Evolutionary conservation across 2,888 invertebrate species (phyloP).

Genomic region (Cryptophagus acutangulus): DNA sequence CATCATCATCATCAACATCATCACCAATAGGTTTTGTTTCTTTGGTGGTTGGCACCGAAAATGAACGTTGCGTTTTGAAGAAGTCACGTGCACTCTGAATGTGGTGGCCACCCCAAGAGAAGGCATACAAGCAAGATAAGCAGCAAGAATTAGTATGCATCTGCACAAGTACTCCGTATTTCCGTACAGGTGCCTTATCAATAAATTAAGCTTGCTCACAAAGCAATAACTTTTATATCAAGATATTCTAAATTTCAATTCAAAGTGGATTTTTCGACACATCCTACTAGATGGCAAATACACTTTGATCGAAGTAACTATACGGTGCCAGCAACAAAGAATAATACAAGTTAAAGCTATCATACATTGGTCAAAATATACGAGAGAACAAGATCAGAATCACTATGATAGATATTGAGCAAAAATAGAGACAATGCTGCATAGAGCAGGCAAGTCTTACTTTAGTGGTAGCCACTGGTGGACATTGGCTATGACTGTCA

Average conservation of each 20-base stretch:
- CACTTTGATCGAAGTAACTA: not conserved
- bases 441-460: constrained; percentile 32
- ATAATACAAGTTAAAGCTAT: not conserved
- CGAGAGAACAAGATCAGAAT: not conserved
- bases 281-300: too few relatives aligned
- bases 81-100: constrained; percentile 65
- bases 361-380: not conserved
- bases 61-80: constrained; percentile 88
- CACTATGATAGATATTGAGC: constrained; percentile 4
- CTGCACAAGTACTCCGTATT: constrained; percentile 36
- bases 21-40: constrained; percentile 55
- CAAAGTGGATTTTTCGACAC: too few relatives aligned
- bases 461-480: constrained; percentile 39
- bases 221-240: too few relatives aligned
- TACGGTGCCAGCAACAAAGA: constrained; percentile 2
- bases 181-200: too few relatives aligned
- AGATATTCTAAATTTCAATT: too few relatives aligned
- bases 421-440: constrained; percentile 8
- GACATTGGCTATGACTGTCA: constrained; percentile 39
- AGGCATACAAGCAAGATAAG: constrained; percentile 38
- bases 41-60: constrained; percentile 88
- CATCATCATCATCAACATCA: constrained; percentile 41
- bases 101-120: constrained; percentile 40
- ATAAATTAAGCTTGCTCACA: too few relatives aligned
- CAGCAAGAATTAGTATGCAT: constrained; percentile 42